Evolutionary conservation across 2,113 vertebrate species (phyloP).

Genomic region (Onychostoma macrolepis): DNA sequence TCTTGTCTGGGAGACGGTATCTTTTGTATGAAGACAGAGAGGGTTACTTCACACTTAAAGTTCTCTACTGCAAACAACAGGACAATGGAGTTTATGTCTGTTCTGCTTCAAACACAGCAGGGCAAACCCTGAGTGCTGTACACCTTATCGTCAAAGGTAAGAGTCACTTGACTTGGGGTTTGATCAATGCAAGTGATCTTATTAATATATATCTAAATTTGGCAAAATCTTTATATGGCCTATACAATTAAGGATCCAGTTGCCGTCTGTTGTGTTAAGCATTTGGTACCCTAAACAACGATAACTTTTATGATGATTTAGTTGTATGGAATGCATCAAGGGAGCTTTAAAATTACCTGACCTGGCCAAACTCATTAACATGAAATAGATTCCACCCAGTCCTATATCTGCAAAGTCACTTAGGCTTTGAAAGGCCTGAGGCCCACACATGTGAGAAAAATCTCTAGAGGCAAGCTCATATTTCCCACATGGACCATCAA

Average conservation of each 20-base stretch:
- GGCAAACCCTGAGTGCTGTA: constrained; percentile 92
- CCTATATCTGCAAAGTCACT: constrained; percentile 71
- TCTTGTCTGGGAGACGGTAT: constrained; percentile 86
- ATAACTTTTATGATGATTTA: constrained; percentile 59
- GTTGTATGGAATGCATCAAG: constrained; percentile 57
- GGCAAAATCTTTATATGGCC: neutral
- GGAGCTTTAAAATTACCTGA: constrained; percentile 58
- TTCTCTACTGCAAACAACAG: constrained; percentile 93
- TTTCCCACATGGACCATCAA: constrained; percentile 67
- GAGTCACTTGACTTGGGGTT: neutral
- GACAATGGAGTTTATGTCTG: constrained; percentile 95
- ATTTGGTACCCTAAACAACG: constrained; percentile 48
- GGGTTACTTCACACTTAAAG: constrained; percentile 96
- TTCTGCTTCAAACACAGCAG: constrained; percentile 91
- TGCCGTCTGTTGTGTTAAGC: constrained; percentile 34
- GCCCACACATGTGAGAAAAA: constrained; percentile 60
- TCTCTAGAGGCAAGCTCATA: constrained; percentile 59
- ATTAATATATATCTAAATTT: too few relatives aligned
- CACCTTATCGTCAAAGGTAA: constrained; percentile 93
- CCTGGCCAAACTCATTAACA: constrained; percentile 59
- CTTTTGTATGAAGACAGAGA: constrained; percentile 94
- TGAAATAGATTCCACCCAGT: constrained; percentile 56
- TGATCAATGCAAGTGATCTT: neutral
- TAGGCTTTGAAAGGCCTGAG: constrained; percentile 62
- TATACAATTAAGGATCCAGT: neutral